Evolutionary conservation across 1,140 invertebrate species (phyloP), one percentile per base, ranked within the genome.

Genomic region (Cheumatopsyche charites): DNA sequence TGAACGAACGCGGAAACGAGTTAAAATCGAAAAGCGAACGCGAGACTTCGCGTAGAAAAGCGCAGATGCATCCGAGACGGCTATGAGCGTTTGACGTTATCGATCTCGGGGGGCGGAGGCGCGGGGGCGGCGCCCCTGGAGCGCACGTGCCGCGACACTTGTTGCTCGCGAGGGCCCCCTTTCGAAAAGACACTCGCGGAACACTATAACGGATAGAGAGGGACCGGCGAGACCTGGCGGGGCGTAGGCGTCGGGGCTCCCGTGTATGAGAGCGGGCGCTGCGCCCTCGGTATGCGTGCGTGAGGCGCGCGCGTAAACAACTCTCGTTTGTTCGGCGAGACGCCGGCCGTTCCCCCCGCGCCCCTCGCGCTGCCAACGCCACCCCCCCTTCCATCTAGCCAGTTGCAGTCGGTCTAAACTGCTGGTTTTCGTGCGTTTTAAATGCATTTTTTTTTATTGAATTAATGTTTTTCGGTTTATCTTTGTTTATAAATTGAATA

Each of bases 111-210:
- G 23, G 42, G 49, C n/a, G 45, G 55, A 19, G n/a, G n/a, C 63
- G 58, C 15, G 26, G 17, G 42, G 26, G 66, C 4, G 43, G 43
- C 21, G 43, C 29, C 29, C 29, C 29, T 36, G 66, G 63, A n/a
- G 67, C n/a, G 61, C 26, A 9, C n/a, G 68, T 58, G 68, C 41
- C 25, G 41, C 47, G 41, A 45, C 23, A 47, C 25, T 47, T 70
- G 70, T 70, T 67, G 73, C 73, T 67, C 73, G 73, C 72, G 45
- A 73, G 70, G 62, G 25, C n/a, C n/a, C n/a, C n/a, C n/a, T n/a
- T n/a, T n/a, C n/a, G n/a, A n/a, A n/a, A n/a, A n/a, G n/a, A 19
- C 49, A 19, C 7, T 3, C 7, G 49, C 49, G 49, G 29, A 1
- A 7, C 11, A 13, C 55, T 6, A 17, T 11, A 6, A 9, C 52